Base-by-base conservation (phyloP, 2,797 vertebrate genomes). In the Pangasius mekongensis region DNA sequence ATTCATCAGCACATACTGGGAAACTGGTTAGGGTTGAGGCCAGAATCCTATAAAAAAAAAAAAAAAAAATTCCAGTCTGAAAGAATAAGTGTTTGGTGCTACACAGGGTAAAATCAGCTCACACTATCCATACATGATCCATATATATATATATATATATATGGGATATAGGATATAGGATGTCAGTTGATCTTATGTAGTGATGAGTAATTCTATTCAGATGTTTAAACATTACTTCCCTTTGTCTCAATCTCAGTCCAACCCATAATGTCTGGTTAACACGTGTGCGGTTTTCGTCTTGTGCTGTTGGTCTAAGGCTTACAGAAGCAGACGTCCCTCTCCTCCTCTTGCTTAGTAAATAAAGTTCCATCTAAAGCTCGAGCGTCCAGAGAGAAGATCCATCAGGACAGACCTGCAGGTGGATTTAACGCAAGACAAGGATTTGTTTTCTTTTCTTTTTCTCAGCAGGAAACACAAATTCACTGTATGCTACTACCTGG, bases 351-450 rank as follows among this genome's bases (percentile, higher is more conserved):
- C 92, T 96, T 94, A 94, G 58, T 92, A 87, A 91, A 91, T 93
- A 96, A 94, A 94, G 88, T 94, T 91, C 94, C 92, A 86, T 95
- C 94, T 92, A 96, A 95, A 93, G 86, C 87, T 84, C 93, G 89
- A 85, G 93, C 93, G 33, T 91, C 91, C 91, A 93, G 91, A 87
- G 94, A 94, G 90, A 96, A 92, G 94, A 93, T 87, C 87, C 69
- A 86, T 67, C 93, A 89, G 89, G 93, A 93, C 90, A 95, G 90
- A 94, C 90, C 91, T 92, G 92, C 95, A 97, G 96, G 96, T 96
- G 92, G 95, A 92, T 88, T 83, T 91, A 89, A 83, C 88, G 20
- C 39, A 85, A 84, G 84, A 74, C 8, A 71, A 60, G 86, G 74
- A 87, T 71, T 84, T 24, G 33, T 77, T 24, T 62, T 4, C 49